phyloP scores from a whole-genome alignment of 1,140 invertebrate genomes.

The Aradophagus sp. region DNA sequence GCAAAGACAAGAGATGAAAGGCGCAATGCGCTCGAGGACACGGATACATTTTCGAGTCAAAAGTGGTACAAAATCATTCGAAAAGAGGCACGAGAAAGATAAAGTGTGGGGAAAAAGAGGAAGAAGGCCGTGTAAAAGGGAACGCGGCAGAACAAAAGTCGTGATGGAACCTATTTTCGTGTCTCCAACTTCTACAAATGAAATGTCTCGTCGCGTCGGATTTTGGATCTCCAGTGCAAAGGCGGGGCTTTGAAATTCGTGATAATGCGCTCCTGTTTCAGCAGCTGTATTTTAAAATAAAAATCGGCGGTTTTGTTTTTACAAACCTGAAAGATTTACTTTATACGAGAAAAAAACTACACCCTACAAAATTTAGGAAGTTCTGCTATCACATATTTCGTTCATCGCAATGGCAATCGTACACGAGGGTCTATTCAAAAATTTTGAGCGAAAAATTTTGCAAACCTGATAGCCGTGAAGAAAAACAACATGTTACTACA shows the following conservation, averaged over 20 bases:
- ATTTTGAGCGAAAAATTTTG: no score
- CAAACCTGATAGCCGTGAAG: no score
- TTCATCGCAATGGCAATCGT: no score
- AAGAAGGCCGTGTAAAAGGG: slow-evolving; percentile 32
- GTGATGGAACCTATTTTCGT: slow-evolving; percentile 45
- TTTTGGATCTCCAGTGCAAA: slow-evolving; percentile 40
- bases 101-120: slow-evolving; percentile 40
- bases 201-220: slow-evolving; percentile 36
- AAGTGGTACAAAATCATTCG: slow-evolving; percentile 68
- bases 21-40: slow-evolving; percentile 70
- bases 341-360: no score
- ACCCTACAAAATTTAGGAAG: no score
- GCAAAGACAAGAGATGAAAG: slow-evolving; percentile 72
- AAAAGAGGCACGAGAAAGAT: slow-evolving; percentile 55
- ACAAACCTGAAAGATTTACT: no score
- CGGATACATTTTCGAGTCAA: slow-evolving; percentile 70
- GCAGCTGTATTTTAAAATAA: no score
- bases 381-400: no score
- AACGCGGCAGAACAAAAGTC: slow-evolving; percentile 45
- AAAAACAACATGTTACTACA: no score
- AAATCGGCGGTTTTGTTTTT: no score
- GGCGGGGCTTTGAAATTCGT: slow-evolving; percentile 8
- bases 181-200: slow-evolving; percentile 46
- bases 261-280: no score
- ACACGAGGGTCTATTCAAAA: no score